phyloP scores from a whole-genome alignment of 2,888 invertebrate species.

The Cerceris rybyensis region DNA sequence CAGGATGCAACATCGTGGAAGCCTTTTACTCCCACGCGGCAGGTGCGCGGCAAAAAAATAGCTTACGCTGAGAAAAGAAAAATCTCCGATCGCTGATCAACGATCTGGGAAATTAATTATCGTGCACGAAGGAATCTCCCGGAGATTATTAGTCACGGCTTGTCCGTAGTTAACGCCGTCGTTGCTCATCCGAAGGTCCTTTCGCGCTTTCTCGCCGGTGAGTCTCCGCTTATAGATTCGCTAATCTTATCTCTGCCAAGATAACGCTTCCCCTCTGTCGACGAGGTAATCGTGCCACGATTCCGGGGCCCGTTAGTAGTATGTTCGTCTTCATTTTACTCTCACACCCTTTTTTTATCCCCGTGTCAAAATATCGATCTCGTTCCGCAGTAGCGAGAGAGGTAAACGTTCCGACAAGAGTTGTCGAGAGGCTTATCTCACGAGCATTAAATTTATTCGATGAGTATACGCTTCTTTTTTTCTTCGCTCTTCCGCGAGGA shows the following conservation, averaged over 20 bases:
- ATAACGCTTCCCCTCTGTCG: constrained; percentile 67
- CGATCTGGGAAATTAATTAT: constrained; percentile 68
- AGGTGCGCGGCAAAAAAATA: constrained; percentile 40
- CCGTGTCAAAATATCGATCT: constrained; percentile 2
- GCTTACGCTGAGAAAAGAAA: constrained; percentile 42
- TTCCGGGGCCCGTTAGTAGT: constrained; percentile 25
- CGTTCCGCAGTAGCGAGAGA: neutral
- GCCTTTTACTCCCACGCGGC: constrained; percentile 50
- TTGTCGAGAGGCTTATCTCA: neutral
- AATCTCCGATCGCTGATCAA: constrained; percentile 58
- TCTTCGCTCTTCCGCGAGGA: constrained; percentile 28
- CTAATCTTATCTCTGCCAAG: constrained; percentile 76
- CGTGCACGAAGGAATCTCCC: constrained; percentile 51
- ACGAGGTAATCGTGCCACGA: constrained; percentile 49
- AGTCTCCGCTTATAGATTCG: constrained; percentile 58
- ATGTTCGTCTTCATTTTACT: constrained; percentile 10
- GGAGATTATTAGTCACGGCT: constrained; percentile 66
- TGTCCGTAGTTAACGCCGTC: constrained; percentile 51
- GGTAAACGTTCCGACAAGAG: neutral
- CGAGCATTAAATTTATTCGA: constrained; percentile 23
- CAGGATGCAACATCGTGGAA: constrained; percentile 51
- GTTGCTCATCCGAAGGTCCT: constrained; percentile 50
- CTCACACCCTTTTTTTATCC: neutral
- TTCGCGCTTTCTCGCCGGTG: constrained; percentile 36
- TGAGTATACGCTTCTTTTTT: constrained; percentile 18